Percentiles rank a stretch among this genome's conserved stretches.
Conservation (phyloP, 2,888 invertebrate genomes). For the Cantharis lateralis region DNA sequence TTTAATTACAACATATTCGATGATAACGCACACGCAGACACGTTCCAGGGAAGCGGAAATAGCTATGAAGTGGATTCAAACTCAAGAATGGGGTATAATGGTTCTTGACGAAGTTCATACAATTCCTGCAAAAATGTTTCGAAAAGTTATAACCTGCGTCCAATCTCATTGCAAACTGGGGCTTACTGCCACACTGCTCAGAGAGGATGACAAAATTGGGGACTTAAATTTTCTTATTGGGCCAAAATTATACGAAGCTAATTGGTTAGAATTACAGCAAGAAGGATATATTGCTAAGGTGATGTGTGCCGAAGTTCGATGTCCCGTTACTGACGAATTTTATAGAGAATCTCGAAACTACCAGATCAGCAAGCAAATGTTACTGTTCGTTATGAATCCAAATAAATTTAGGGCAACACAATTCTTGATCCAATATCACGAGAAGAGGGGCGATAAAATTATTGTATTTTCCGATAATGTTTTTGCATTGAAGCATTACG, state of each 20-base stretch:
- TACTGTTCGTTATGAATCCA: constrained; percentile 95
- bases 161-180: constrained; percentile 98
- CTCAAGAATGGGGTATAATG: too few relatives aligned
- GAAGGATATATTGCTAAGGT: too few relatives aligned
- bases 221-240: too few relatives aligned
- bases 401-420: constrained; percentile 97
- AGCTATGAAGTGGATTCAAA: constrained; percentile 81
- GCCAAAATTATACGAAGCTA: too few relatives aligned
- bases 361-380: constrained; percentile 68
- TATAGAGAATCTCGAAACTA: too few relatives aligned
- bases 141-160: constrained; percentile 62
- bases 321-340: too few relatives aligned
- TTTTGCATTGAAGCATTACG: constrained; percentile 96
- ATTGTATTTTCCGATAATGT: constrained; percentile 99
- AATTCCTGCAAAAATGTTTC: constrained; percentile 99
- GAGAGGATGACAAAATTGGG: too few relatives aligned
- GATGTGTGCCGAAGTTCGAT: too few relatives aligned
- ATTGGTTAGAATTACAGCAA: too few relatives aligned
- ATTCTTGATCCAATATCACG: constrained; percentile 89
- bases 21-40: too few relatives aligned
- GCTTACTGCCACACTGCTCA: constrained; percentile 81
- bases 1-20: constrained; percentile 94
- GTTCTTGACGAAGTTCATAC: constrained; percentile 99
- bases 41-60: constrained; percentile 98
- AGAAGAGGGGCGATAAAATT: constrained; percentile 95